These are phyloP conservation scores for Mellivora capensis DNA, from an alignment of 2,113 vertebrate species.

Conservation along the genomic window DNA sequence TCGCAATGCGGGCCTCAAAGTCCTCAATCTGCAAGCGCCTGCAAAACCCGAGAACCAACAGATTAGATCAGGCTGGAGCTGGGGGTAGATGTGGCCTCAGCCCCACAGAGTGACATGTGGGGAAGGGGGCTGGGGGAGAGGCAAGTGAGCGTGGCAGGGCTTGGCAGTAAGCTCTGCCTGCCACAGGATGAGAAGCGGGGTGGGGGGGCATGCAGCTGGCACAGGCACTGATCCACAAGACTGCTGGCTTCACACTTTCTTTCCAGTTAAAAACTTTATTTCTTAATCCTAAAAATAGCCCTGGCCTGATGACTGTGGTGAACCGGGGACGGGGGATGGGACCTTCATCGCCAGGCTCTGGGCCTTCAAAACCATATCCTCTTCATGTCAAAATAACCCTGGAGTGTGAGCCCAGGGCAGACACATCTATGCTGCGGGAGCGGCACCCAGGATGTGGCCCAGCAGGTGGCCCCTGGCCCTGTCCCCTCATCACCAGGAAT, in stretches of 20 bases:
- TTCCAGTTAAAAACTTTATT: slow-evolving; percentile 31
- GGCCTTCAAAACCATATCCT: background rate
- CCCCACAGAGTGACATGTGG: background rate
- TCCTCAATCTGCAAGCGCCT: slow-evolving; percentile 93
- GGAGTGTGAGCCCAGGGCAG: background rate
- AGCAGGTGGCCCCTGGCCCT: background rate
- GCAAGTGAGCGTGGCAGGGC: background rate
- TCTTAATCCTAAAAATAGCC: slow-evolving; percentile 45
- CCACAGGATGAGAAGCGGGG: background rate
- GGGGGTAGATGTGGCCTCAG: background rate
- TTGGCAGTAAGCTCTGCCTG: background rate
- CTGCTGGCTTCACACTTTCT: slow-evolving; percentile 28
- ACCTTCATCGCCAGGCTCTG: background rate
- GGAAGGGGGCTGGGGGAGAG: background rate
- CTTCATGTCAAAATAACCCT: slow-evolving; percentile 34
- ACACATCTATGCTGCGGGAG: background rate
- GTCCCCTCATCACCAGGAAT: background rate
- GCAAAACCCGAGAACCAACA: background rate
- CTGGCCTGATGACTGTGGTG: background rate
- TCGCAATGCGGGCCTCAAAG: slow-evolving; percentile 88
- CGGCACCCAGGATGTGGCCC: background rate
- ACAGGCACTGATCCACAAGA: background rate
- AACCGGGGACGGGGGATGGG: background rate
- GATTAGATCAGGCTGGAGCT: background rate
- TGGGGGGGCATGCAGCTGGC: background rate